Evolutionary conservation across 2,113 vertebrate species (phyloP).

Genomic region (Oryzias melastigma): DNA sequence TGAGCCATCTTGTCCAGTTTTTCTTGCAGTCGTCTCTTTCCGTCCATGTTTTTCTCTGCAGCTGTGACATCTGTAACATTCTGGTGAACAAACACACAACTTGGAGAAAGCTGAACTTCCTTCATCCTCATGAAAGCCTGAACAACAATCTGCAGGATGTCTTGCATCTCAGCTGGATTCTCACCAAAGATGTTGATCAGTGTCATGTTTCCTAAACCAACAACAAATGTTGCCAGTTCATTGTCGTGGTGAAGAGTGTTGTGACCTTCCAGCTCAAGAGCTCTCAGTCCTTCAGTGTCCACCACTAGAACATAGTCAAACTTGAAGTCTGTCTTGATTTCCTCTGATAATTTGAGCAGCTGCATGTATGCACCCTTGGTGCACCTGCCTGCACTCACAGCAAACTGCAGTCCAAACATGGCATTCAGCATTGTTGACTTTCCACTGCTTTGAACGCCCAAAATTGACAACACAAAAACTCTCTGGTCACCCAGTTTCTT

Average conservation of each 20-base stretch:
- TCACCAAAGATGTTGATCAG: conserved; percentile 56
- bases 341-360: conserved; percentile 42
- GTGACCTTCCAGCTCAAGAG: conserved; percentile 33
- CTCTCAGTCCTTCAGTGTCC: conserved; percentile 54
- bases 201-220: conserved; percentile 53
- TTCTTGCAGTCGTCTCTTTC: conserved; percentile 40
- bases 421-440: conserved; percentile 78
- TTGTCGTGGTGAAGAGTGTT: conserved; percentile 7
- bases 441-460: conserved; percentile 78
- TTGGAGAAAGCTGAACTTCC: conserved; percentile 40
- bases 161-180: conserved; percentile 55
- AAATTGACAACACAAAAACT: conserved; percentile 80
- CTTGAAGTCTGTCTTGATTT: conserved; percentile 10
- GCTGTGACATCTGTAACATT: conserved; percentile 48
- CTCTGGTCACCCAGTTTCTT: conserved; percentile 70
- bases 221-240: conserved; percentile 49
- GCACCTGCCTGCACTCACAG: conserved; percentile 75
- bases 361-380: conserved; percentile 78
- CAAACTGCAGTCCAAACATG: conserved; percentile 75
- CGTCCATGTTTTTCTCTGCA: conserved; percentile 41
- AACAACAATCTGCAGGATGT: conserved; percentile 54
- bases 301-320: conserved; percentile 29
- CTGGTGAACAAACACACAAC: conserved; percentile 56
- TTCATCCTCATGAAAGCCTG: conserved; percentile 62
- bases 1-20: conserved; percentile 49